Percentiles rank a stretch among this genome's conserved stretches.
Evolutionary conservation across 2,888 invertebrate genomes (phyloP).

Genomic region (Dusona sp.): DNA sequence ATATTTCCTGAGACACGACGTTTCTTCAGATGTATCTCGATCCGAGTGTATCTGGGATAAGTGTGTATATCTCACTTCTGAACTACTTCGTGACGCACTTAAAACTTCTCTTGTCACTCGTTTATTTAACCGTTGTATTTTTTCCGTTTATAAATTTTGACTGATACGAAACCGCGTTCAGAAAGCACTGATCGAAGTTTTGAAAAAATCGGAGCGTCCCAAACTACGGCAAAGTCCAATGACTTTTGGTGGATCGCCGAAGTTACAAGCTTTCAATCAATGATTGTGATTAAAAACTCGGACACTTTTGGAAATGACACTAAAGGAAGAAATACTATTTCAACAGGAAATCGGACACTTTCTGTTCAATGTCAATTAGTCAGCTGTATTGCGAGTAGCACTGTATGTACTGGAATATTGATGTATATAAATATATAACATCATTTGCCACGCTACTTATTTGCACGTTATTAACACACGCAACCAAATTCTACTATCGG

Average conservation of each 20-base stretch:
- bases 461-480: constrained; percentile 40
- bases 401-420: neutral
- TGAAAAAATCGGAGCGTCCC: neutral
- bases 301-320: neutral
- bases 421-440: neutral
- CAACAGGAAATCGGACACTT: neutral
- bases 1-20: neutral
- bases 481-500: constrained; percentile 54
- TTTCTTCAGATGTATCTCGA: neutral
- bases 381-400: neutral
- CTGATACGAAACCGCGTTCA: neutral
- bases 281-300: neutral
- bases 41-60: neutral
- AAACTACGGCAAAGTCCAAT: neutral
- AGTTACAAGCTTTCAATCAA: neutral
- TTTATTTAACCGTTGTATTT: neutral
- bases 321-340: neutral
- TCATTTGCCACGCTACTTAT: neutral
- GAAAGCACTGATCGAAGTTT: neutral
- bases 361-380: constrained; percentile 10
- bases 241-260: neutral
- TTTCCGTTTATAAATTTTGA: neutral
- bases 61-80: neutral
- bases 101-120: neutral
- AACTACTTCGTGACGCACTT: neutral